Conservation (phyloP, 2,797 vertebrate species). For the Sphaeramia orbicularis region DNA sequence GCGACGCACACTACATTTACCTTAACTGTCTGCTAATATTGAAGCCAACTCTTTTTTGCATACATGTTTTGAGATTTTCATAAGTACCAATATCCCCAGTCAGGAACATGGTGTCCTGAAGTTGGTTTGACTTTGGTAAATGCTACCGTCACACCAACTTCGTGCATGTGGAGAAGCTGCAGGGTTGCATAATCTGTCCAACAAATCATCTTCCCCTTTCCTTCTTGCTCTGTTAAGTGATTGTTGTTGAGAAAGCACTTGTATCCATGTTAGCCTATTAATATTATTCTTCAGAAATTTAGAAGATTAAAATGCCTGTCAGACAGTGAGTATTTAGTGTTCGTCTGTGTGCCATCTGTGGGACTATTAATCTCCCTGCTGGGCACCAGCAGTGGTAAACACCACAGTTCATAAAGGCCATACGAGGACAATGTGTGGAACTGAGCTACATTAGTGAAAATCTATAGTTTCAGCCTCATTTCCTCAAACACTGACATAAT, state of each 20-base stretch:
- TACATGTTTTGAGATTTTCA: too few species aligned
- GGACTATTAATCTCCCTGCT: not conserved
- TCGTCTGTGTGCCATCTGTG: constrained; percentile 1
- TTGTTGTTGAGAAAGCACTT: not conserved
- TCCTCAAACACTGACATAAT: not conserved
- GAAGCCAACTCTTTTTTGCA: too few species aligned
- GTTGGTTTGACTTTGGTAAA: not conserved
- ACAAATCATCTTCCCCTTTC: not conserved
- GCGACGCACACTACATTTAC: not conserved
- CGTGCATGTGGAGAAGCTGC: not conserved
- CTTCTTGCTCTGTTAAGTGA: not conserved
- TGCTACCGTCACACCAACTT: not conserved
- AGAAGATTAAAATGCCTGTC: not conserved
- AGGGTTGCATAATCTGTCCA: not conserved
- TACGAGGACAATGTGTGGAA: not conserved
- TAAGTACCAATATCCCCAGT: not conserved
- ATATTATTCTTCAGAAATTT: not conserved
- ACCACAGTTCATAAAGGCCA: not conserved
- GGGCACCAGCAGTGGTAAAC: not conserved
- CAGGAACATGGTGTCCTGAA: not conserved
- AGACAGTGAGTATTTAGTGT: not conserved
- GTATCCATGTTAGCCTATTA: constrained; percentile 3
- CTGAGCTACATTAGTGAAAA: not conserved
- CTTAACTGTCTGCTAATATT: not conserved
- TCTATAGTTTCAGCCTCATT: not conserved